Percentiles rank a stretch among this genome's conserved stretches.
These are phyloP conservation scores for Standfussiana lucernea DNA, from an alignment of 2,888 invertebrate species.

Conservation along the genomic window DNA sequence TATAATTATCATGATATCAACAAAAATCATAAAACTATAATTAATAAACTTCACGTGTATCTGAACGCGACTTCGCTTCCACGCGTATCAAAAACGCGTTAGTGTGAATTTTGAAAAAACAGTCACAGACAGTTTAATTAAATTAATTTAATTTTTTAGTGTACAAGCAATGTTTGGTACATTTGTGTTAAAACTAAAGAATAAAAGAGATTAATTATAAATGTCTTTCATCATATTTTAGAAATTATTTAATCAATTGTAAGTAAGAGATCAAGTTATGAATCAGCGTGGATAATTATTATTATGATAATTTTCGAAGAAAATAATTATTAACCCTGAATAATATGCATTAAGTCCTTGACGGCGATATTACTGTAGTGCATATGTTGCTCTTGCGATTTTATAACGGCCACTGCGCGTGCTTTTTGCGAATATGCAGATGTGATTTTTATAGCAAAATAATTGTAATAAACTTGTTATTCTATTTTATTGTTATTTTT, in stretches of 20 bases:
- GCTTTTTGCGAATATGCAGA: conserved; percentile 17
- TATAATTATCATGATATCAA: background rate
- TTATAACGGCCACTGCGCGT: conserved; percentile 3
- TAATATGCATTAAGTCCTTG: background rate
- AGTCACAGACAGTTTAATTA: background rate
- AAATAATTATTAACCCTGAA: background rate
- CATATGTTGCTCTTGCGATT: conserved; percentile 14
- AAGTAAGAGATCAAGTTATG: background rate
- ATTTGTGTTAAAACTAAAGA: no score
- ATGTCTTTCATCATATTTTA: no score
- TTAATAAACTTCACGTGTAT: background rate
- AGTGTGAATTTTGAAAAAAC: background rate
- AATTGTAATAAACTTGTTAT: conserved; percentile 34
- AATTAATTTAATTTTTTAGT: no score
- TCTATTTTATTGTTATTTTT: conserved; percentile 19
- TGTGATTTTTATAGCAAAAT: conserved; percentile 27
- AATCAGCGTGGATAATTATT: background rate
- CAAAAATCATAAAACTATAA: background rate
- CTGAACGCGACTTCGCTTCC: background rate
- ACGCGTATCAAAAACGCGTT: background rate
- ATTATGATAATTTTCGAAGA: background rate
- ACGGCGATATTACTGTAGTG: background rate
- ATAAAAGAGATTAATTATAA: no score
- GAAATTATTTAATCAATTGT: no score
- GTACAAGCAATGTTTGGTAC: no score